Evolutionary conservation across 2,888 invertebrate species (phyloP), one percentile per base, ranked within the genome.

Genomic region (Cheilosia soror): DNA sequence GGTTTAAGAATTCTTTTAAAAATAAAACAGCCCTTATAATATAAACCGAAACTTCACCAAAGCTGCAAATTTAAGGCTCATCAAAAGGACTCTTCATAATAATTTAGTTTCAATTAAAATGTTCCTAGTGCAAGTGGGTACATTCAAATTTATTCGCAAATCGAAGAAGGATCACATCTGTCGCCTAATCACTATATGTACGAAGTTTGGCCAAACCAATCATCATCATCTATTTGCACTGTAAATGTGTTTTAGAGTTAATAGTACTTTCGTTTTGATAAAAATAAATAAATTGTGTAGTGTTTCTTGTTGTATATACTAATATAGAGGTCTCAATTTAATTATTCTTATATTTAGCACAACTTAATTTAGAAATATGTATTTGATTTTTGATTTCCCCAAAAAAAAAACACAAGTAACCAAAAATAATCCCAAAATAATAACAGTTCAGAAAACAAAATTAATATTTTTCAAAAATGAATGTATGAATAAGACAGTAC

Each of bases 401-500:
- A 47, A n/a, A 15, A 25, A 27, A 25, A 13, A 27, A 53, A 40
- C 5, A 31, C 20, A 71, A 1, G 20, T 20, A 20, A n/a, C 1
- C 20, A 37, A 65, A 49, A 63, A 57, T 25, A 1, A 6, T 20
- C 47, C n/a, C 20, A 62, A 42, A 58, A 25, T 6, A 15, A 25
- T 6, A 4, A 15, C 40, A 49, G 65, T 25, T 29, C 47, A 55
- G 29, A 7, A 40, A 37, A 44, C 4, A 60, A 9, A 68, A 29
- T 13, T 15, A 25, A 75, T 44, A 62, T 63, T 49, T 29, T n/a
- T 29, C 20, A 47, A 71, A 68, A 71, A 75, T 58, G 53, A 71
- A 68, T 69, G 55, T 51, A 76, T 79, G 75, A 75, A 55, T 58
- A 71, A 80, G 76, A 80, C 55, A 79, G 73, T 63, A 80, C 79